Percentiles rank a stretch among this genome's conserved stretches.
phyloP scores from a whole-genome alignment of 1,140 invertebrate genomes.

The Ruditapes philippinarum region DNA sequence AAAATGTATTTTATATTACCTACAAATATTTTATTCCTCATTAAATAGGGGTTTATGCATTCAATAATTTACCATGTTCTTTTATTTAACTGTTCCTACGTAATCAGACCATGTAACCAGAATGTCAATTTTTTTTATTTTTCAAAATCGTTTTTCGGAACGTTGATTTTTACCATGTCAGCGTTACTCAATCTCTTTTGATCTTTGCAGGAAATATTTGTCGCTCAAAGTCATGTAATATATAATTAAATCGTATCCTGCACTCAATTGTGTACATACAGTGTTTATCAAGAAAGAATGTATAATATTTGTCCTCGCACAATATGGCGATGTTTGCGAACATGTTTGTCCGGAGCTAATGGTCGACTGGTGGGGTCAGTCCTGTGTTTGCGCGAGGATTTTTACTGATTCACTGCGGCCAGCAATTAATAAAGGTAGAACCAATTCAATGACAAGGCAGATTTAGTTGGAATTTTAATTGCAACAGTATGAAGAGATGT shows the following conservation, averaged over 20 bases:
- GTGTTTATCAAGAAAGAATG: constrained; percentile 15
- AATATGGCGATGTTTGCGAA: neutral
- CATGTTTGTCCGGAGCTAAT: neutral
- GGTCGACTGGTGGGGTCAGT: constrained; percentile 22
- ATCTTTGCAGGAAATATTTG: constrained; percentile 6
- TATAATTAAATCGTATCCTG: constrained; percentile 2
- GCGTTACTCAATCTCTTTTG: neutral
- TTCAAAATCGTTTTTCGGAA: neutral
- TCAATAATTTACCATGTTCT: neutral
- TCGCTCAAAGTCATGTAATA: neutral
- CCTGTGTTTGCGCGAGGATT: neutral
- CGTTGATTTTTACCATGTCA: neutral
- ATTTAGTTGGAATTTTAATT: constrained; percentile 12
- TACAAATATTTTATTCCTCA: constrained; percentile 11
- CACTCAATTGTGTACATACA: neutral
- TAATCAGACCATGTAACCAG: neutral
- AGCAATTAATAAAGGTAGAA: constrained; percentile 14
- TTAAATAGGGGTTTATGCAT: constrained; percentile 5
- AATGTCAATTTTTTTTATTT: neutral
- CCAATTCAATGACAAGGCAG: neutral
- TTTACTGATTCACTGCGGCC: constrained; percentile 3
- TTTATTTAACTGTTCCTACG: neutral
- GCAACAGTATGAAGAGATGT: neutral
- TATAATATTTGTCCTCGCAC: neutral
- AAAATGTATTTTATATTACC: constrained; percentile 22